Conservation (phyloP, 2,888 invertebrate species). For the Neoitamus cyanurus region DNA sequence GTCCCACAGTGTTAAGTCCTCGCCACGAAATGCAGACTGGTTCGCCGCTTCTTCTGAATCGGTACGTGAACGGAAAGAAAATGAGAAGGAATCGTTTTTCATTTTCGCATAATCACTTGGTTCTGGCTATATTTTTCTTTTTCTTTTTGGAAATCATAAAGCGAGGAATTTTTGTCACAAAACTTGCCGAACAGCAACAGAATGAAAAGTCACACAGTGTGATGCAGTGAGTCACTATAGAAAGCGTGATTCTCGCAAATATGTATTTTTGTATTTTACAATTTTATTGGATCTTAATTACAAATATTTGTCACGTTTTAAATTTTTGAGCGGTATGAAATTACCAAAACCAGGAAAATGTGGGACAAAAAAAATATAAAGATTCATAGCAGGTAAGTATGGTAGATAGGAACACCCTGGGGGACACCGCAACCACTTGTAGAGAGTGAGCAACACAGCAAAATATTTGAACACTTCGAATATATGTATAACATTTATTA, state of each 20-base stretch:
- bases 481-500: conserved; percentile 4
- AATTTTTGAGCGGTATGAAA: neutral
- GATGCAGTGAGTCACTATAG: conserved; percentile 35
- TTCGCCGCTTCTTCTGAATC: conserved; percentile 53
- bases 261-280: conserved; percentile 7
- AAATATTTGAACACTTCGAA: conserved; percentile 32
- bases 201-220: conserved; percentile 34
- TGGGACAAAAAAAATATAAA: neutral
- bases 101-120: neutral
- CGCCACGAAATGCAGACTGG: conserved; percentile 57
- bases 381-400: neutral
- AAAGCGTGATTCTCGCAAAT: conserved; percentile 22
- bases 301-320: neutral
- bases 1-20: conserved; percentile 56
- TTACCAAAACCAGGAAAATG: neutral
- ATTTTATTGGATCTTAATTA: neutral
- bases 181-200: neutral
- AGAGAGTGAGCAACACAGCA: neutral
- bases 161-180: conserved; percentile 16
- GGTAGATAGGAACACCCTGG: neutral
- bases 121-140: neutral
- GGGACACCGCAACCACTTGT: neutral
- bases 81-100: conserved; percentile 3
- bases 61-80: neutral
- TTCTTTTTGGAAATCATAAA: neutral